Evolutionary conservation across 2,113 vertebrate species (phyloP).

Genomic region (Rhea americana): DNA sequence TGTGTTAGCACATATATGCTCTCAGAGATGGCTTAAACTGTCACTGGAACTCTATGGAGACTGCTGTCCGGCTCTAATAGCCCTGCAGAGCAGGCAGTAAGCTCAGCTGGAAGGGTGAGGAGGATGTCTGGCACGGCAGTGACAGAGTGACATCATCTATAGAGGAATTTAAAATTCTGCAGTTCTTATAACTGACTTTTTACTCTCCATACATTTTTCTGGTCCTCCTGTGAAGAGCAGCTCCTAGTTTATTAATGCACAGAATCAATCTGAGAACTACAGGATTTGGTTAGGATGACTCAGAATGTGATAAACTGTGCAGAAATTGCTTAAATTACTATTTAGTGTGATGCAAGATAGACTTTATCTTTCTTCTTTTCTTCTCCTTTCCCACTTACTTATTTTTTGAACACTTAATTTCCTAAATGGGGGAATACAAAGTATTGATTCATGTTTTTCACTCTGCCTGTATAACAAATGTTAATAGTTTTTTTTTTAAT

Average conservation of each 20-base stretch:
- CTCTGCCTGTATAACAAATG: conserved; percentile 34
- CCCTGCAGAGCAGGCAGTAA: not conserved
- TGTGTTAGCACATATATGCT: rapidly evolving
- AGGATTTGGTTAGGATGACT: not conserved
- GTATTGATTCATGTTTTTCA: not conserved
- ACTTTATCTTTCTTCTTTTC: not conserved
- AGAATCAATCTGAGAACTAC: not conserved
- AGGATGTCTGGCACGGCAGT: not conserved
- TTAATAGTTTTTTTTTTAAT: conserved; percentile 32
- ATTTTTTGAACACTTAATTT: conserved; percentile 11
- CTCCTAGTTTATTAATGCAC: not conserved
- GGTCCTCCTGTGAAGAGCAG: not conserved
- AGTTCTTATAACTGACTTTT: not conserved
- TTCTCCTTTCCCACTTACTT: not conserved
- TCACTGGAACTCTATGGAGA: not conserved
- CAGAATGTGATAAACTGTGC: not conserved
- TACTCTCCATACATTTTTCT: not conserved
- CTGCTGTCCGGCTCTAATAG: not conserved
- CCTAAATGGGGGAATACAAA: conserved; percentile 18
- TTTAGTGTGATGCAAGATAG: not conserved
- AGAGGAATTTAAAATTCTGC: not conserved
- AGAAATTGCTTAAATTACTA: conserved; percentile 2
- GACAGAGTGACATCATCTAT: not conserved
- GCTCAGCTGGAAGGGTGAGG: not conserved
- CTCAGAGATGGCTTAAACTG: no score